Evolutionary conservation across 2,113 vertebrate genomes (phyloP).

Genomic region (Procavia capensis): DNA sequence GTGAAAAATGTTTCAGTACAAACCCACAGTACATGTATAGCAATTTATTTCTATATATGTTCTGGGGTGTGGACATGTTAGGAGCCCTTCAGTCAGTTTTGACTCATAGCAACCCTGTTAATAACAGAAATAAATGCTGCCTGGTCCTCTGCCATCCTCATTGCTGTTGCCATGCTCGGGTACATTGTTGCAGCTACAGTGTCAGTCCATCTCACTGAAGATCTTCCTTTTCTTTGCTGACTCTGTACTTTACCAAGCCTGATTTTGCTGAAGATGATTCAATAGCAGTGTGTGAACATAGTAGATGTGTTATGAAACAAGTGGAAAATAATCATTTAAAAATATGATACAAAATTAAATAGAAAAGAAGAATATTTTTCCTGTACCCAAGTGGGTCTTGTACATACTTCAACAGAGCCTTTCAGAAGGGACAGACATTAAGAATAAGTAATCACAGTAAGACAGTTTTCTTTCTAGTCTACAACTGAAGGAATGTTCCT

Average conservation of each 20-base stretch:
- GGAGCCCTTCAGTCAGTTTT: too few species aligned
- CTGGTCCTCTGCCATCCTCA: too few species aligned
- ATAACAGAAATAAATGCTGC: too few species aligned
- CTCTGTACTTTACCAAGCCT: too few species aligned
- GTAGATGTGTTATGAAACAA: background rate
- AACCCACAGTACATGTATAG: background rate
- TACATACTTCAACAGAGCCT: background rate
- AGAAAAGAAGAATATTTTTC: conserved; percentile 34
- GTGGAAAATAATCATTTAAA: background rate
- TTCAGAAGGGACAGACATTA: conserved; percentile 49
- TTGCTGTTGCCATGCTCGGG: too few species aligned
- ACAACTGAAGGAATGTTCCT: background rate
- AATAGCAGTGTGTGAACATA: background rate
- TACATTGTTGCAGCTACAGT: too few species aligned
- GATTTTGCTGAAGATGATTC: too few species aligned
- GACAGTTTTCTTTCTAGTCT: conserved; percentile 24
- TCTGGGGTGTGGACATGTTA: background rate
- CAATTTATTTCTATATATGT: background rate
- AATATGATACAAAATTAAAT: background rate
- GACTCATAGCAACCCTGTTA: too few species aligned
- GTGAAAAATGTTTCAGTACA: background rate
- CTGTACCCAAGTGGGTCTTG: background rate
- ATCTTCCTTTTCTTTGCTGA: too few species aligned
- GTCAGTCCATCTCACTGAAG: too few species aligned
- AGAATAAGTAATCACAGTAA: conserved; percentile 10